Evolutionary conservation across 2,113 vertebrate genomes (phyloP), one percentile per base, ranked within the genome.

Genomic region (Bambusicola thoracicus): DNA sequence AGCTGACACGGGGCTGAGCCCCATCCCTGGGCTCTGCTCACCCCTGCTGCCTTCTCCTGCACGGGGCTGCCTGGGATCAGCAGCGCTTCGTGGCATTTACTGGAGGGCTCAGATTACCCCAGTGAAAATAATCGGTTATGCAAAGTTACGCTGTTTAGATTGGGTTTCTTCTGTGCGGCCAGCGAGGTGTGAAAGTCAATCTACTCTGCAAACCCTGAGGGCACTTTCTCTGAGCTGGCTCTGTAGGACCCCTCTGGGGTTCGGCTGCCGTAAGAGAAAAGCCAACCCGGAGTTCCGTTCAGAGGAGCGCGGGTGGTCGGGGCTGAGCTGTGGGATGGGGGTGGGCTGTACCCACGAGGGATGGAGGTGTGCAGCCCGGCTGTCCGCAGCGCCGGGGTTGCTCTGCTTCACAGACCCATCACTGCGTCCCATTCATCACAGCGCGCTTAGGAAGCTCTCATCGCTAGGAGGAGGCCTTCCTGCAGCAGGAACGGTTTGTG

Each of bases 41-140:
- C 46, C 44, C 29, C 10, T 66, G 73, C 91, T 88, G 69, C 81
- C 72, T 16, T 10, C 51, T 93, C 92, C 76, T 1, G 4, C 38
- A 74, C 11, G 2, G 79, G 87, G 63, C 90, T 95, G 83, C 72
- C 89, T 49, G n/a, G 85, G 82, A 83, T 77, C 93, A 63, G 46
- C 51, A 0, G 5, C 80, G 77, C 92, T 95, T 91, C 14, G 46
- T 56, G 95, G 85, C 91, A 94, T 95, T 90, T 92, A 76, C 73
- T 86, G 96, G 41, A 25, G 13, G 87, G 94, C 95, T 97, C 93
- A 46, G 48, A 89, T 97, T 97, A 94, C 94, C 62, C 77, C 81
- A 82, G 94, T 96, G 95, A 95, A 96, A 95, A 97, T 94, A 96
- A 95, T 95, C 80, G 30, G 94, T 95, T 96, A 96, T 95, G 96